A percentile compares a stretch with the other conserved stretches of the same genome.
Conservation (phyloP, 2,113 vertebrate genomes). For the Furnarius figulus region DNA sequence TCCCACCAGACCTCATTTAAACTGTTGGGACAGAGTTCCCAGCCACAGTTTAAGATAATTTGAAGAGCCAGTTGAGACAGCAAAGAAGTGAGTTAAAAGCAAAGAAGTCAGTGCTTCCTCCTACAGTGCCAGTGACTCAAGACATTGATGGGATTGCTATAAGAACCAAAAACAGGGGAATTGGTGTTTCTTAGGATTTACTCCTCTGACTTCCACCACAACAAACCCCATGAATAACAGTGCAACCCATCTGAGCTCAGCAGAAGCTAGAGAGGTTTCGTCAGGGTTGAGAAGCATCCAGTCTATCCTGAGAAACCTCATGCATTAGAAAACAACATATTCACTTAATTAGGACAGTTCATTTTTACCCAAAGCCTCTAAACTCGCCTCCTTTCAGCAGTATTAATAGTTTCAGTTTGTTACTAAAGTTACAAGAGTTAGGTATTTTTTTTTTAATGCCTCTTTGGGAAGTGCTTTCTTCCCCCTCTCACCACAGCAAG, state of each 20-base stretch:
- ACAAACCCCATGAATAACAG: background rate
- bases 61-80: background rate
- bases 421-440: background rate
- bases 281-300: background rate
- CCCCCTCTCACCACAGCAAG: background rate
- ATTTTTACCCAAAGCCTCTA: background rate
- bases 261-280: background rate
- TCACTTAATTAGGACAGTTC: background rate
- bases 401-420: background rate
- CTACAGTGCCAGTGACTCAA: background rate
- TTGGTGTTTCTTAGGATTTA: background rate
- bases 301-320: background rate
- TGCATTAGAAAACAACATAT: background rate
- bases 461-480: background rate
- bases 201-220: background rate
- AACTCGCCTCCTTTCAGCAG: background rate
- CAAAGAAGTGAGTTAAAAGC: accelerated
- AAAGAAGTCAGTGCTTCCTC: background rate
- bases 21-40: background rate
- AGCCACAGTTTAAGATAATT: background rate
- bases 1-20: background rate
- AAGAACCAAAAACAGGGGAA: background rate
- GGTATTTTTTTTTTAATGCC: accelerated
- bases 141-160: background rate
- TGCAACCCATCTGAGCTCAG: background rate